Conservation (phyloP, 2,113 vertebrate genomes). For the Pluvianellus socialis region DNA sequence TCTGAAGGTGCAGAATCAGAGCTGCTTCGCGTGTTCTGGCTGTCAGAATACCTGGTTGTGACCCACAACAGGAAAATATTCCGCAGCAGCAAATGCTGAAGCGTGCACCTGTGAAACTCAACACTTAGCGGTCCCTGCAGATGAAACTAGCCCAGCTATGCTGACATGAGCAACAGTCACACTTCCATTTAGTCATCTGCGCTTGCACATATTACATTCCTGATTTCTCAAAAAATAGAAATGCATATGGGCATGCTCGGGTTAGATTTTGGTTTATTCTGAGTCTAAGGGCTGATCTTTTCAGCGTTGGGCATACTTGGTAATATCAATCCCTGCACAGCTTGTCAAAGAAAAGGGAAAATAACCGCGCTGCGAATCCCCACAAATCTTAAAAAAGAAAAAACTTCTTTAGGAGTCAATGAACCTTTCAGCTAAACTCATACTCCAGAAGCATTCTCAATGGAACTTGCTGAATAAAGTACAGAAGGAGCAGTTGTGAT, state of each 20-base stretch:
- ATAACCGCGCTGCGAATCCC: neutral
- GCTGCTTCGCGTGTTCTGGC: neutral
- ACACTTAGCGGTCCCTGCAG: neutral
- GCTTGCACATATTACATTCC: neutral
- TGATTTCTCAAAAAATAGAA: neutral
- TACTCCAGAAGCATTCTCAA: neutral
- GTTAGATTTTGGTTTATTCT: neutral
- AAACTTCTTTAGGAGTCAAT: neutral
- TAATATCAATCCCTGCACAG: neutral
- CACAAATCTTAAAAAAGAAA: neutral
- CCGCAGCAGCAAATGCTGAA: neutral
- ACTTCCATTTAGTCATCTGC: slow-evolving; percentile 5
- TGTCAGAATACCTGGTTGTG: neutral
- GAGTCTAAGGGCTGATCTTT: neutral
- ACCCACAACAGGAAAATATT: neutral
- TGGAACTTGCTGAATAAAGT: neutral
- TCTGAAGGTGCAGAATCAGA: neutral
- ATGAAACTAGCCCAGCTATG: neutral
- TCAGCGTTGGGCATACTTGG: neutral
- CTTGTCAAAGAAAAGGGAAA: neutral
- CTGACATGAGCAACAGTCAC: slow-evolving; percentile 22
- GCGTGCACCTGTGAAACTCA: slow-evolving; percentile 7
- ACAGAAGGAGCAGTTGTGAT: neutral
- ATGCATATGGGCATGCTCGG: neutral
- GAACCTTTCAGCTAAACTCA: neutral